A percentile compares a stretch with the other conserved stretches of the same genome.
These are phyloP conservation scores for Actias luna DNA, from an alignment of 2,888 invertebrate genomes.

Conservation along the genomic window DNA sequence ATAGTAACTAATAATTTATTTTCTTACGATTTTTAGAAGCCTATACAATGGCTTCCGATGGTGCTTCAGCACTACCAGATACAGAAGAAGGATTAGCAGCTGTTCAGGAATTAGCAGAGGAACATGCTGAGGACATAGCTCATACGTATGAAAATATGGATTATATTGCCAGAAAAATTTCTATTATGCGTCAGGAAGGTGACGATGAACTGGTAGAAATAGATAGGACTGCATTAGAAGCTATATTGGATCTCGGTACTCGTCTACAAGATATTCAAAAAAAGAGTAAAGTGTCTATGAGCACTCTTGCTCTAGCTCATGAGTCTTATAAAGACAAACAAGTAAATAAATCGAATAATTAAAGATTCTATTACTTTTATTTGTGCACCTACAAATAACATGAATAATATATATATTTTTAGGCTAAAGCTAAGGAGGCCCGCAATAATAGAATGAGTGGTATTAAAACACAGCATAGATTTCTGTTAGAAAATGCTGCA, in stretches of 20 bases:
- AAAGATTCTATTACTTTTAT: slow-evolving; percentile 44
- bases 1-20: not conserved
- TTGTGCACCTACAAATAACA: slow-evolving; percentile 24
- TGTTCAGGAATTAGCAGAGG: slow-evolving; percentile 27
- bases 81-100: slow-evolving; percentile 24
- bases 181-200: slow-evolving; percentile 22
- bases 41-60: slow-evolving; percentile 45
- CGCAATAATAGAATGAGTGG: slow-evolving; percentile 74
- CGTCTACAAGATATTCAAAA: slow-evolving; percentile 63
- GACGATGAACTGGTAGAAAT: slow-evolving; percentile 48
- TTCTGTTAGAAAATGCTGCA: slow-evolving; percentile 85
- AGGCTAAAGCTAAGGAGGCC: slow-evolving; percentile 84
- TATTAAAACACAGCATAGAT: slow-evolving; percentile 80
- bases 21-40: not conserved
- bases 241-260: slow-evolving; percentile 66
- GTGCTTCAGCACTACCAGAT: slow-evolving; percentile 33
- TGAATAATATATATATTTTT: slow-evolving; percentile 38
- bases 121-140: slow-evolving; percentile 39
- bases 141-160: slow-evolving; percentile 44
- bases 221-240: slow-evolving; percentile 67
- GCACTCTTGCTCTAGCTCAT: slow-evolving; percentile 63
- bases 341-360: slow-evolving; percentile 58
- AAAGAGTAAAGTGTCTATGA: slow-evolving; percentile 69
- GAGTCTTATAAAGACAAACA: slow-evolving; percentile 78
- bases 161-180: slow-evolving; percentile 35